phyloP scores from a whole-genome alignment of 2,113 vertebrate genomes.

The Perognathus longimembris region DNA sequence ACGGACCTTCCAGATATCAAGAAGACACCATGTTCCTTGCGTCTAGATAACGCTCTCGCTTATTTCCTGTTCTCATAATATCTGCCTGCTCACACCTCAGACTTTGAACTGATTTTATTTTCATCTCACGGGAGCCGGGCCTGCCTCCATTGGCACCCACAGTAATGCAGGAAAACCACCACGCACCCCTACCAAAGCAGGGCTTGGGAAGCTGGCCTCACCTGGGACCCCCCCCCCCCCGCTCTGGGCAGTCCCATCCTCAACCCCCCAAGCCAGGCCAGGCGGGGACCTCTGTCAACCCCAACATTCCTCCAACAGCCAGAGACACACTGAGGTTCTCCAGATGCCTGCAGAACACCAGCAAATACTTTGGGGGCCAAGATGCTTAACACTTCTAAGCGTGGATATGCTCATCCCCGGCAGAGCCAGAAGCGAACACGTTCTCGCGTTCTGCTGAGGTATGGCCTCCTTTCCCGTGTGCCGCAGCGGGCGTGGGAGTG shows the following conservation, averaged over 20 bases:
- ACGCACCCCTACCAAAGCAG: fast-evolving
- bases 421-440: neutral
- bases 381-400: neutral
- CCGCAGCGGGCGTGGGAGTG: neutral
- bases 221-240: no score
- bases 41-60: neutral
- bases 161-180: fast-evolving
- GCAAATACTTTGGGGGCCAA: neutral
- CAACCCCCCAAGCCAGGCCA: neutral
- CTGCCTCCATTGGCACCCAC: neutral
- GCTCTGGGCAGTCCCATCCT: neutral
- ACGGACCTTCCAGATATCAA: neutral
- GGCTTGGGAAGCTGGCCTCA: no score
- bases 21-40: neutral
- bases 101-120: neutral
- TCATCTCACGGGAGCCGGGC: neutral
- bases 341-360: neutral
- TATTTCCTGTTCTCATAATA: neutral
- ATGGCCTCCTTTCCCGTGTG: neutral
- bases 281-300: neutral
- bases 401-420: neutral
- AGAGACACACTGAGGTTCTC: neutral
- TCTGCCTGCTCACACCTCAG: neutral
- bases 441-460: neutral
- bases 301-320: neutral